Conservation (phyloP, 2,113 vertebrate genomes). For the Pituophis catenifer region DNA sequence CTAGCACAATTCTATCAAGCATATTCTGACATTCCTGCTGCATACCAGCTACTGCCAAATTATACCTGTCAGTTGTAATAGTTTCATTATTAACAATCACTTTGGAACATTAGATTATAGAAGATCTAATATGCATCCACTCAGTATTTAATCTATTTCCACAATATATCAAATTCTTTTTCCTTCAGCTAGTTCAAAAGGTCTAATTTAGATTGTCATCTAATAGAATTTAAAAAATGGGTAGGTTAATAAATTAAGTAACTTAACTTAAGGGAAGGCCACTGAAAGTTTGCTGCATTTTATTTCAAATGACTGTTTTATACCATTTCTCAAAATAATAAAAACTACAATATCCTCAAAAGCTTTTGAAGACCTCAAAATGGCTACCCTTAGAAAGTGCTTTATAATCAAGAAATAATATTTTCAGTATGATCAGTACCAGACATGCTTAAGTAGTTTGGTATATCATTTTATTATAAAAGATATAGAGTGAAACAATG, state of each 20-base stretch:
- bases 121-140: background rate
- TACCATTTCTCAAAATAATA: background rate
- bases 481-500: too few relatives aligned
- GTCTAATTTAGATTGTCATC: background rate
- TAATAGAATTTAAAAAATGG: background rate
- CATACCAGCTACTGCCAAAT: background rate
- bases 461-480: too few relatives aligned
- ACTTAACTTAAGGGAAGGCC: background rate
- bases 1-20: background rate
- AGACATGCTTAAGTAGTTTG: too few relatives aligned
- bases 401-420: too few relatives aligned
- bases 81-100: background rate
- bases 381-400: background rate
- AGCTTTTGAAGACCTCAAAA: background rate
- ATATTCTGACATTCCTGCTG: background rate
- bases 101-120: background rate
- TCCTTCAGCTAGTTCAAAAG: background rate
- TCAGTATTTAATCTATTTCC: background rate
- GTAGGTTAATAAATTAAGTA: background rate
- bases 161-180: background rate
- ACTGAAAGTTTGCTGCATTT: background rate
- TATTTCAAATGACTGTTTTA: background rate
- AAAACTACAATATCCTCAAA: background rate
- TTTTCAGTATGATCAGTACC: too few relatives aligned
- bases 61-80: background rate